A percentile compares a stretch with the other conserved stretches of the same genome.
Evolutionary conservation across 2,888 invertebrate species (phyloP).

Genomic region (Tinea pellionella): DNA sequence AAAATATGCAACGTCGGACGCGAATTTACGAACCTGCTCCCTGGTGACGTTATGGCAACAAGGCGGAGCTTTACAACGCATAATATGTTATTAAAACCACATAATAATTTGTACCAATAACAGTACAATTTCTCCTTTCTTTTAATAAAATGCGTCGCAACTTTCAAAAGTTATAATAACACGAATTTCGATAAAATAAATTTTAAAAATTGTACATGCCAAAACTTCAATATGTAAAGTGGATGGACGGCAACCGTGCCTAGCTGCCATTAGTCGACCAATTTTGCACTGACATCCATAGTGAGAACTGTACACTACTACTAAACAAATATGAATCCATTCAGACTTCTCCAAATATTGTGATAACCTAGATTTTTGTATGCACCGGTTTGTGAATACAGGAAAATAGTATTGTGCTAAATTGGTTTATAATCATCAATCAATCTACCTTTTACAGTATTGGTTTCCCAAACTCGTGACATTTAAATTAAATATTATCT

Average conservation of each 20-base stretch:
- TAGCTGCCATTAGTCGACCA: constrained; percentile 44
- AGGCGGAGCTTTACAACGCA: constrained; percentile 18
- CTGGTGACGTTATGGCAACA: constrained; percentile 41
- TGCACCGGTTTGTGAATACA: too few relatives aligned
- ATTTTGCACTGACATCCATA: constrained; percentile 34
- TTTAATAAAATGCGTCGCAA: background rate
- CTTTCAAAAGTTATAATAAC: background rate
- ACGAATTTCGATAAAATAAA: background rate
- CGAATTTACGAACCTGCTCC: constrained; percentile 23
- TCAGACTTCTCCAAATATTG: background rate
- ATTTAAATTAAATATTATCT: background rate
- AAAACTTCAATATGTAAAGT: constrained; percentile 41
- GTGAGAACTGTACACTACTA: background rate
- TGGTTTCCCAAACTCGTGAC: background rate
- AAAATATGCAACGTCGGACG: constrained; percentile 43
- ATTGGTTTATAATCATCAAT: background rate
- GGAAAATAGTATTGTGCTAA: too few relatives aligned
- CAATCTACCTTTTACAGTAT: background rate
- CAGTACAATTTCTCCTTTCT: background rate
- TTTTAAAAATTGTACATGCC: background rate
- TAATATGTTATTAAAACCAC: constrained; percentile 7
- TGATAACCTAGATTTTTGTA: background rate
- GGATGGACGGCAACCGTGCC: constrained; percentile 31
- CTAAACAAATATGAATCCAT: constrained; percentile 7
- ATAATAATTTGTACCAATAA: background rate